Evolutionary conservation across 2,888 invertebrate genomes (phyloP).

Genomic region (Cerastis rubricosa): DNA sequence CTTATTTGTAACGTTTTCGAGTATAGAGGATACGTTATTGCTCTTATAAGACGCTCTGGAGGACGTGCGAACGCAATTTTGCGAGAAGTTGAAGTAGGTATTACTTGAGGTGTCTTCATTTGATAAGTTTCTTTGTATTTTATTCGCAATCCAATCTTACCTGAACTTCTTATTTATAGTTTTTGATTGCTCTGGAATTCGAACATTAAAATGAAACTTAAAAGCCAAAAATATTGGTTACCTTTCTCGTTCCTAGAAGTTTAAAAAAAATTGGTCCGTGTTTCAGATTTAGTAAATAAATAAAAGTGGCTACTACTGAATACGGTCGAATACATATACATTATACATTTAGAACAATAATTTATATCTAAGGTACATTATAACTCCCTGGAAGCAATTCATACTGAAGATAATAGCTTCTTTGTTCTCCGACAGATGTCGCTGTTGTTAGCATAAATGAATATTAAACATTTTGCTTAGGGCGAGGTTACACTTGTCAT

Average conservation of each 20-base stretch:
- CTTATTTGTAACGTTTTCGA: constrained; percentile 49
- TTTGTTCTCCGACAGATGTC: constrained; percentile 68
- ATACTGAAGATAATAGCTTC: constrained; percentile 62
- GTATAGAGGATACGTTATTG: constrained; percentile 26
- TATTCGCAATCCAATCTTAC: not conserved
- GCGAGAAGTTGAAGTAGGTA: not conserved
- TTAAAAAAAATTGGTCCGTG: not conserved
- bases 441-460: constrained; percentile 71
- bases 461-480: constrained; percentile 63
- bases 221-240: not conserved
- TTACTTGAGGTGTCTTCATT: too few relatives aligned
- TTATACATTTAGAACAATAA: not conserved
- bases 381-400: constrained; percentile 60
- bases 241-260: not conserved
- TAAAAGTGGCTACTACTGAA: not conserved
- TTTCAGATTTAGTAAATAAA: not conserved
- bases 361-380: constrained; percentile 42
- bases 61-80: constrained; percentile 9
- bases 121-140: not conserved
- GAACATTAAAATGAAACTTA: not conserved
- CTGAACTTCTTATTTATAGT: not conserved
- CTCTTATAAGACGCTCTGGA: constrained; percentile 12
- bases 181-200: not conserved
- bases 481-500: constrained; percentile 47
- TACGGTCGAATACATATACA: not conserved